Percentiles rank a stretch among this genome's conserved stretches.
phyloP scores from a whole-genome alignment of 2,797 vertebrate genomes.

The Gobio occitaniae region DNA sequence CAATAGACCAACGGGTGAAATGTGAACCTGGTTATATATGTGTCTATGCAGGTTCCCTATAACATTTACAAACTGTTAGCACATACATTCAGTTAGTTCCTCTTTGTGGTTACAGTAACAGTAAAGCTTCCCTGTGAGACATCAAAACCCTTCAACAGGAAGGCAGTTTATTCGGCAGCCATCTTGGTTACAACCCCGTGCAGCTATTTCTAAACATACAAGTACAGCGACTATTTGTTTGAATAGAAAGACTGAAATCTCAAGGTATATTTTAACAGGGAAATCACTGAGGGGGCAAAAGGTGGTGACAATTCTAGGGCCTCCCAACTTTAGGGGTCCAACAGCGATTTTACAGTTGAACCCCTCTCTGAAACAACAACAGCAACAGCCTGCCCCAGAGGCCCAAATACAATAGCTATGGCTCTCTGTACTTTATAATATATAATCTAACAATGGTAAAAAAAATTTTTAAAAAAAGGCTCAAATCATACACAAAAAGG shows the following conservation, averaged over 20 bases:
- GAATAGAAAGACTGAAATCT: not conserved
- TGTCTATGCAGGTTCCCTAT: not conserved
- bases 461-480: too few relatives aligned
- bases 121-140: not conserved
- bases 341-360: not conserved
- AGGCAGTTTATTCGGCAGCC: not conserved
- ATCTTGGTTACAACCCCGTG: not conserved
- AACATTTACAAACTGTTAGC: not conserved
- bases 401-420: too few relatives aligned
- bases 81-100: not conserved
- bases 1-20: not conserved
- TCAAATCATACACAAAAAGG: too few relatives aligned
- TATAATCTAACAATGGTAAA: too few relatives aligned
- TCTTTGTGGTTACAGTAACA: not conserved
- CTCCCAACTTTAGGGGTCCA: not conserved
- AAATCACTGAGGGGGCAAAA: not conserved
- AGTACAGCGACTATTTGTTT: constrained; percentile 4
- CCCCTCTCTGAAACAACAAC: too few relatives aligned
- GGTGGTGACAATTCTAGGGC: not conserved
- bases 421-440: too few relatives aligned
- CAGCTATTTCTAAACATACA: not conserved
- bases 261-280: not conserved
- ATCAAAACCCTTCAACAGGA: not conserved
- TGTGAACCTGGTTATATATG: not conserved
- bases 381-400: too few relatives aligned